These are phyloP conservation scores for Muschampia plurimacula DNA, from an alignment of 2,888 invertebrate species.

Conservation along the genomic window DNA sequence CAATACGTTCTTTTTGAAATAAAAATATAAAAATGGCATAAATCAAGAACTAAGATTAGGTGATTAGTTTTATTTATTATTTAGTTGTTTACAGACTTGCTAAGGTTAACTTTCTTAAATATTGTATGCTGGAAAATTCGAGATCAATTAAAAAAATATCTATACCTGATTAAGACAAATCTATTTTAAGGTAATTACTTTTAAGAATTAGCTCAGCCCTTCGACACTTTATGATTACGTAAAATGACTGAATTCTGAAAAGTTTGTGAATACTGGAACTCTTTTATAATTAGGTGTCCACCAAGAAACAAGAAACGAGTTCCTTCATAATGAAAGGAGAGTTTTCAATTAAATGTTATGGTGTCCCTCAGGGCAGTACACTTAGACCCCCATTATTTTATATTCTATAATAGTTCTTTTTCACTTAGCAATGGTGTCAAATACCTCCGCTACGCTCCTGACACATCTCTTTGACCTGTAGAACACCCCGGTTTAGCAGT, in stretches of 20 bases:
- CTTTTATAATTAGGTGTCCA: slow-evolving; percentile 14
- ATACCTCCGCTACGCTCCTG: slow-evolving; percentile 82
- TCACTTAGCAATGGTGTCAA: slow-evolving; percentile 60
- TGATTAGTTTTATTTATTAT: no score
- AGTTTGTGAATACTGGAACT: slow-evolving; percentile 69
- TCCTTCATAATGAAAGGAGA: slow-evolving; percentile 16
- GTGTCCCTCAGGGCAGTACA: slow-evolving; percentile 40
- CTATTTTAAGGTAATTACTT: no score
- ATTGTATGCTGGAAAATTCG: background rate
- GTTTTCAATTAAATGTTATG: slow-evolving; percentile 6
- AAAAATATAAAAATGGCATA: background rate
- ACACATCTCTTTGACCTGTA: slow-evolving; percentile 77
- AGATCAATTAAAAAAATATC: background rate
- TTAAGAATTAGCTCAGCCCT: background rate
- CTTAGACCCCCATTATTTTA: slow-evolving; percentile 41
- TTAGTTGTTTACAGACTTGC: no score
- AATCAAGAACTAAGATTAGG: no score
- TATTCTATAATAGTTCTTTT: slow-evolving; percentile 39
- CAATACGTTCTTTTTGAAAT: background rate
- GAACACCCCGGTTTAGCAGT: slow-evolving; percentile 82
- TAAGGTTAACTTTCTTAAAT: background rate
- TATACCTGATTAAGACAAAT: no score
- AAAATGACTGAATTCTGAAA: background rate
- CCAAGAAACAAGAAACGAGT: slow-evolving; percentile 25
- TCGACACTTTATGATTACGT: background rate